These are phyloP conservation scores for Arothron firmamentum DNA, from an alignment of 2,113 vertebrate genomes.

Conservation along the genomic window DNA sequence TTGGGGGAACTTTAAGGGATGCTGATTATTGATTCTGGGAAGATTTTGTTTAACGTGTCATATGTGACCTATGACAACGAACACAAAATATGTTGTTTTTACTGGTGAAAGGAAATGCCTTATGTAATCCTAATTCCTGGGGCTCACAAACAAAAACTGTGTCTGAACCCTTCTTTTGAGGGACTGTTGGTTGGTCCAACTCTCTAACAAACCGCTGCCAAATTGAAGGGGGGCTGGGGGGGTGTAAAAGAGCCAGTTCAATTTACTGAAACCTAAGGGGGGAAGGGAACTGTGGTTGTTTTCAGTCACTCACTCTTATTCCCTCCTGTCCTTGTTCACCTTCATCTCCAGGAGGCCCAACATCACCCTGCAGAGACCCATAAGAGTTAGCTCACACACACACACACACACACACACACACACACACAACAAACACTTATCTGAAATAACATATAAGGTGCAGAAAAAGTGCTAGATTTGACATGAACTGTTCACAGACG, in stretches of 20 bases:
- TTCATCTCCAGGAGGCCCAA: constrained; percentile 74
- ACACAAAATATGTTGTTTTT: too few relatives aligned
- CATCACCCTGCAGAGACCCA: constrained; percentile 77
- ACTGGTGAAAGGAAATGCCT: not conserved
- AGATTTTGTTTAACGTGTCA: not conserved
- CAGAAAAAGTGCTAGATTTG: not conserved
- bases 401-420: too few relatives aligned
- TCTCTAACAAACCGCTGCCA: constrained; percentile 6
- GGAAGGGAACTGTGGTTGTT: constrained; percentile 25
- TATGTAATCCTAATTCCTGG: not conserved
- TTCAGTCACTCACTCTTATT: constrained; percentile 79
- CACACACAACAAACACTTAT: too few relatives aligned
- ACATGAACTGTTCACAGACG: not conserved
- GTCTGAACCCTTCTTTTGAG: not conserved
- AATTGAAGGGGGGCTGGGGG: constrained; percentile 18
- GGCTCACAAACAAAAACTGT: not conserved
- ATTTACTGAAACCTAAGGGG: constrained; percentile 37
- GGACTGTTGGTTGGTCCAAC: not conserved
- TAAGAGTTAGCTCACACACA: constrained; percentile 11
- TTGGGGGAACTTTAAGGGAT: not conserved
- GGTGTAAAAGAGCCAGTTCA: constrained; percentile 24
- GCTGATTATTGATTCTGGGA: not conserved
- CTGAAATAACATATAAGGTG: too few relatives aligned
- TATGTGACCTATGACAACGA: not conserved
- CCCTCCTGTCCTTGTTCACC: constrained; percentile 84